phyloP scores from a whole-genome alignment of 2,888 invertebrate species.

The Microplitis manilae region DNA sequence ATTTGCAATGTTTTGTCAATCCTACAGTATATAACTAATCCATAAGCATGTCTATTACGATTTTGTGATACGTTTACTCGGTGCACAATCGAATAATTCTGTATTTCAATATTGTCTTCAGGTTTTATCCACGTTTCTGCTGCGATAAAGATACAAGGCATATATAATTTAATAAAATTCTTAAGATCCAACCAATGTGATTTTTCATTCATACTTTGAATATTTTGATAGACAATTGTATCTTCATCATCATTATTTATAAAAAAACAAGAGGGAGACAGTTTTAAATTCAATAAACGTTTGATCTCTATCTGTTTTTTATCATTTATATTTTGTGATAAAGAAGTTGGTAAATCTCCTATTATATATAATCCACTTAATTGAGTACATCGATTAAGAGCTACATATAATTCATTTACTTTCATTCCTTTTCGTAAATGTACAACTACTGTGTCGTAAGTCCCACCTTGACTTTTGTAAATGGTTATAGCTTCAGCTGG shows the following conservation, averaged over 20 bases:
- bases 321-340: neutral
- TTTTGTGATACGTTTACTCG: neutral
- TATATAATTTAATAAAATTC: neutral
- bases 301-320: neutral
- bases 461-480: conserved; percentile 8
- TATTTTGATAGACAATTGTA: neutral
- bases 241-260: no score
- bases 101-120: neutral
- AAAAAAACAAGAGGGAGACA: neutral
- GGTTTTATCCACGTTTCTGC: neutral
- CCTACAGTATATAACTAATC: neutral
- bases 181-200: neutral
- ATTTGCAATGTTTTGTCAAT: neutral
- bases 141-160: neutral
- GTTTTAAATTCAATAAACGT: neutral
- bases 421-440: no score
- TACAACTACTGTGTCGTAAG: neutral
- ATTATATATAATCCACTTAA: conserved; percentile 32
- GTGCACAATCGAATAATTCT: neutral
- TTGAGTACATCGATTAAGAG: conserved; percentile 4
- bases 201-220: neutral
- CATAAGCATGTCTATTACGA: neutral
- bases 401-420: neutral
- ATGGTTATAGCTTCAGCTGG: conserved; percentile 23
- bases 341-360: neutral